Evolutionary conservation across 1,140 invertebrate species (phyloP).

Genomic region (Plodia interpunctella): DNA sequence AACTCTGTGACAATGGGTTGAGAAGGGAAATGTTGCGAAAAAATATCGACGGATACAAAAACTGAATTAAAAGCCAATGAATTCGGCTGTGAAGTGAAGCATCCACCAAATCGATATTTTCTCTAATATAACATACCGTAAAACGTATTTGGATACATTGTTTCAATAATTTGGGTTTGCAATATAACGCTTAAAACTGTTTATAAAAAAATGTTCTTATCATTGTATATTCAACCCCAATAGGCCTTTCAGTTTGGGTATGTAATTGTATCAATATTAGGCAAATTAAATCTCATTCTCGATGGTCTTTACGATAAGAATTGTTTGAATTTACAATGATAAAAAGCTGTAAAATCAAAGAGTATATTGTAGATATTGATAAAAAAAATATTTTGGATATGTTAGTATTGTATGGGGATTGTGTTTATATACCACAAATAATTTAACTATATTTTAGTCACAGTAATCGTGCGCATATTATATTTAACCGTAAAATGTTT

Average conservation of each 20-base stretch:
- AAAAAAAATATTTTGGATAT: slow-evolving; percentile 2
- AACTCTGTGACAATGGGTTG: slow-evolving; percentile 19
- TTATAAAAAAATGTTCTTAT: neutral
- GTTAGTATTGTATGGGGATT: neutral
- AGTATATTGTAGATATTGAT: neutral
- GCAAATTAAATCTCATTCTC: neutral
- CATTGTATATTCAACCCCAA: neutral
- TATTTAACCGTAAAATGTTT: neutral
- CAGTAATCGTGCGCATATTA: neutral
- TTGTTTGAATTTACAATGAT: slow-evolving; percentile 1
- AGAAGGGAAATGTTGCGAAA: slow-evolving; percentile 1
- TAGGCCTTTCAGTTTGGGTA: neutral
- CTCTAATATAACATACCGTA: neutral
- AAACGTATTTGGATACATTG: slow-evolving; percentile 5
- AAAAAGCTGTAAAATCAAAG: neutral
- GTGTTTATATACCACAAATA: neutral
- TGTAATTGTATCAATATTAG: neutral
- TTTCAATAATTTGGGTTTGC: neutral
- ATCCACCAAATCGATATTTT: neutral
- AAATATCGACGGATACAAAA: neutral
- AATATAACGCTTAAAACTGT: neutral
- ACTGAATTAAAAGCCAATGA: neutral
- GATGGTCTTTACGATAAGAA: neutral
- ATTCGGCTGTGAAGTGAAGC: neutral
- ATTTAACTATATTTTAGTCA: neutral